Evolutionary conservation across 2,888 invertebrate genomes (phyloP), one percentile per base, ranked within the genome.

Genomic region (Hypsopygia costalis): DNA sequence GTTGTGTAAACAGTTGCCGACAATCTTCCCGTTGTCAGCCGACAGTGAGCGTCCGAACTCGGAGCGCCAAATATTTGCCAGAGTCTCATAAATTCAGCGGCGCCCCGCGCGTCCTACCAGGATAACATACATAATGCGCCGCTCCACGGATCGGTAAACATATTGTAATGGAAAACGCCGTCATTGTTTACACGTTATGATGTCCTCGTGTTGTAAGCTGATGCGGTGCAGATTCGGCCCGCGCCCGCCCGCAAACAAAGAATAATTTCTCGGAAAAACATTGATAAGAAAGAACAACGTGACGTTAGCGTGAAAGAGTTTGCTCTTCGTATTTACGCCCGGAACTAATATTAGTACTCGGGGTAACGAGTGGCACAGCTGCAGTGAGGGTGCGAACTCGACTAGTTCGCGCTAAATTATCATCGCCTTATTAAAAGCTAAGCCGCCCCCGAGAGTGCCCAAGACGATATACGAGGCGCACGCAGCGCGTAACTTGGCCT

Each of bases 91-190:
- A 88, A 88, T 88, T 79, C 70, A 71, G 67, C 69, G 70, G 71
- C 74, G 77, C 74, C 73, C 79, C 71, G 76, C 79, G 73, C 77
- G 75, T 75, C 79, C 77, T 66, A 70, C 78, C 79, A 72, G 87
- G 85, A 83, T 85, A 87, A 88, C 88, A 88, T 77, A 86, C 82
- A 88, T 88, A 88, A 88, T 86, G 77, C 88, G 79, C 71, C 68
- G 76, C 81, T 69, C 81, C 77, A 78, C 81, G 87, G 85, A 83
- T 88, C 82, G 86, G 87, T 80, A 88, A 88, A 88, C 88, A 88
- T 87, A 88, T 88, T 88, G 87, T 88, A 88, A 88, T 88, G 87
- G 88, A 87, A 88, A 88, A 85, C 81, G 83, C 77, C 75, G 75
- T 78, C 83, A 81, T 83, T 88, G 88, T 88, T 88, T 88, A 79